Conservation (phyloP, 2,797 vertebrate species). For the Poeciliopsis presidionis region DNA sequence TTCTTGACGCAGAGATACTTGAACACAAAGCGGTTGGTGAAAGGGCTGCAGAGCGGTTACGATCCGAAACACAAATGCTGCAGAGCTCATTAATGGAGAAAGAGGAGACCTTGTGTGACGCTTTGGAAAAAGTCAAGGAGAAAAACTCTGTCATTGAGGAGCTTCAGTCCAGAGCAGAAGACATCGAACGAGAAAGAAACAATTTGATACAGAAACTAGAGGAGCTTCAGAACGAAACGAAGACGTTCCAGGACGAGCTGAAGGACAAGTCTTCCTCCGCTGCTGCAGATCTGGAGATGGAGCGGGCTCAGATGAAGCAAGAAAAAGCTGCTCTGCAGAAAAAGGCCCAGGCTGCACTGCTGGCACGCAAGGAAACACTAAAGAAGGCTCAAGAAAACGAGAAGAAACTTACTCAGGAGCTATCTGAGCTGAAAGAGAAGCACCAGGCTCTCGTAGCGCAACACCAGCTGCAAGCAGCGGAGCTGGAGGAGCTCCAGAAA, state of each 20-base stretch:
- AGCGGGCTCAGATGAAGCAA: conserved; percentile 64
- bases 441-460: conserved; percentile 74
- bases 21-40: conserved; percentile 61
- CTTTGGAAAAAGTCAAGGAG: conserved; percentile 69
- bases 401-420: conserved; percentile 69
- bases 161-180: conserved; percentile 65
- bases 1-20: conserved; percentile 68
- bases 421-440: conserved; percentile 70
- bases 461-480: conserved; percentile 71
- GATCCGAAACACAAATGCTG: conserved; percentile 57
- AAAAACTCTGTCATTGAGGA: conserved; percentile 70
- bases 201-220: conserved; percentile 71
- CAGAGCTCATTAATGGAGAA: conserved; percentile 71
- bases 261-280: conserved; percentile 39
- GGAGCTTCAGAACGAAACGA: conserved; percentile 72
- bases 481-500: conserved; percentile 59
- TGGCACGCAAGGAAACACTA: conserved; percentile 76
- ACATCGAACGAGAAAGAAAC: conserved; percentile 64
- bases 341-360: conserved; percentile 81
- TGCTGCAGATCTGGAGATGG: conserved; percentile 50
- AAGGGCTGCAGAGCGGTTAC: conserved; percentile 52
- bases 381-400: conserved; percentile 77
- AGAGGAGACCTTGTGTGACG: conserved; percentile 69
- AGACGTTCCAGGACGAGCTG: conserved; percentile 39
- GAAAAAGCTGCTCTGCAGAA: conserved; percentile 83